These are phyloP conservation scores for Tachina grossa DNA, from an alignment of 2,888 invertebrate species.

Conservation along the genomic window DNA sequence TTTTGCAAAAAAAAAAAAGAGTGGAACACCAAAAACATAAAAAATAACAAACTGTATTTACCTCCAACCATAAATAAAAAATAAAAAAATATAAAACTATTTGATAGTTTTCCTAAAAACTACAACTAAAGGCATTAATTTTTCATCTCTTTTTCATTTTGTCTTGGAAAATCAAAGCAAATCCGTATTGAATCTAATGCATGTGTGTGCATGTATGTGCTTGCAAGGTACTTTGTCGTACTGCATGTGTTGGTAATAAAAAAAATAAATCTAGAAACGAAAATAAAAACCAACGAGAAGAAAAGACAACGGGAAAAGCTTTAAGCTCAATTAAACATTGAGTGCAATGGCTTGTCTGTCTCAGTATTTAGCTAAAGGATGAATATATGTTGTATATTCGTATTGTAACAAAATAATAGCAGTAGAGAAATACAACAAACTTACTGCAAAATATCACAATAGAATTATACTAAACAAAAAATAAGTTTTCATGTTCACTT, in stretches of 20 bases:
- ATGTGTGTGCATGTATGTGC: not conserved
- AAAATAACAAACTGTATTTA: slow-evolving; percentile 20
- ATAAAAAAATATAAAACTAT: not conserved
- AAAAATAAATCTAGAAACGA: slow-evolving; percentile 16
- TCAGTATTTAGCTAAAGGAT: slow-evolving; percentile 46
- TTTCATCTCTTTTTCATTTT: slow-evolving; percentile 12
- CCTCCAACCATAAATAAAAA: not conserved
- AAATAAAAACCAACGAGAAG: slow-evolving; percentile 2
- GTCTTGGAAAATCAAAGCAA: slow-evolving; percentile 4
- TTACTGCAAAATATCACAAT: slow-evolving; percentile 24
- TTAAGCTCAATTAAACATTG: slow-evolving; percentile 65
- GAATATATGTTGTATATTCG: too few relatives aligned
- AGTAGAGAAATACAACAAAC: slow-evolving; percentile 2
- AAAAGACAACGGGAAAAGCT: slow-evolving; percentile 52
- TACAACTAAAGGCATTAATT: slow-evolving; percentile 13
- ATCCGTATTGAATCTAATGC: not conserved
- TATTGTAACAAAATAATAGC: slow-evolving; percentile 44
- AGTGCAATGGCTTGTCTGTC: slow-evolving; percentile 59
- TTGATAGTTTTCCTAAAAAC: not conserved
- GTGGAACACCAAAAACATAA: slow-evolving; percentile 20
- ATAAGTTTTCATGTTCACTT: not conserved
- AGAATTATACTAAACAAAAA: slow-evolving; percentile 15
- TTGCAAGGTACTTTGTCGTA: not conserved
- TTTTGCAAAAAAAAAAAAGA: slow-evolving; percentile 31
- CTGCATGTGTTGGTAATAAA: slow-evolving; percentile 15